Percentiles rank a stretch among this genome's conserved stretches.
phyloP scores from a whole-genome alignment of 2,797 vertebrate species.

The Sebastes nivosus region DNA sequence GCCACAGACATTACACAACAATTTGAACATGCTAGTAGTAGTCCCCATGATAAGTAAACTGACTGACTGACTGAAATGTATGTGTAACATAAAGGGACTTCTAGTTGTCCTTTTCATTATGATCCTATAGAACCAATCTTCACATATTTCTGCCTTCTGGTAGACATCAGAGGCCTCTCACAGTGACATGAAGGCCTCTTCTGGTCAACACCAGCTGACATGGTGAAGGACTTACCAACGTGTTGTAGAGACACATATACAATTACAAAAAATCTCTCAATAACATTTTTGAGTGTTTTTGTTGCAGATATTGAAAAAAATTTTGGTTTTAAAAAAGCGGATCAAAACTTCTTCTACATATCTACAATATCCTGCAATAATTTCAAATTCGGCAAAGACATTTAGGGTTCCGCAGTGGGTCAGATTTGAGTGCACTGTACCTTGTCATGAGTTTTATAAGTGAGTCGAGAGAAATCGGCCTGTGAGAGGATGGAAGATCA shows the following conservation, averaged over 20 bases:
- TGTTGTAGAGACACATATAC: background rate
- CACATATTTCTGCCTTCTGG: background rate
- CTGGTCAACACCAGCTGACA: conserved; percentile 65
- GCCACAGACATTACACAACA: background rate
- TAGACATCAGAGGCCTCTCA: conserved; percentile 18
- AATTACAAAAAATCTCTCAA: background rate
- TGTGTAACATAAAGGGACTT: background rate
- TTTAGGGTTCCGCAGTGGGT: background rate
- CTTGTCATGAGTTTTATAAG: conserved; percentile 16
- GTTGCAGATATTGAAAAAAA: background rate
- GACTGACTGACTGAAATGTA: background rate
- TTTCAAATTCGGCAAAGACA: background rate
- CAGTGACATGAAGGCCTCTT: conserved; percentile 38
- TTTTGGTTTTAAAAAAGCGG: background rate
- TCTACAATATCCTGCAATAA: background rate
- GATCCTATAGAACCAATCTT: background rate
- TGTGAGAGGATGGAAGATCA: conserved; percentile 17
- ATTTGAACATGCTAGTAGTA: background rate
- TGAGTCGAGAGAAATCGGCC: background rate
- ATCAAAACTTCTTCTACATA: background rate
- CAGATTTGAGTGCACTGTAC: background rate
- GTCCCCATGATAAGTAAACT: background rate
- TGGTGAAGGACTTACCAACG: background rate
- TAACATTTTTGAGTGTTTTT: no score
- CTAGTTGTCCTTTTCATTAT: background rate